These are phyloP conservation scores for Cyprinodon tularosa DNA, from an alignment of 2,113 vertebrate species.

Conservation along the genomic window DNA sequence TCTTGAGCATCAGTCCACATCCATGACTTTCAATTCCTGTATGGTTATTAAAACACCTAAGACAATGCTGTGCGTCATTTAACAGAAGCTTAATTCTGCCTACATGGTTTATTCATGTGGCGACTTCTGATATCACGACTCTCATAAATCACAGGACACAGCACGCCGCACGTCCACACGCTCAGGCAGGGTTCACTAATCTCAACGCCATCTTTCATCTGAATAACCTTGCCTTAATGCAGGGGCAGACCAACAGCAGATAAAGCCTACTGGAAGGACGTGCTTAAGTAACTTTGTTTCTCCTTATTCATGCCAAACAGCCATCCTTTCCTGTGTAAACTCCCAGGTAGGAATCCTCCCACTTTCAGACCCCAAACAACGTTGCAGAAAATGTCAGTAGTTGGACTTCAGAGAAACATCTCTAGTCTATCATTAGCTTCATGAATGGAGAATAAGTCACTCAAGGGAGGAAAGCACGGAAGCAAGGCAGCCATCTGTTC, in stretches of 20 bases:
- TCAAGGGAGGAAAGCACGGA: conserved; percentile 46
- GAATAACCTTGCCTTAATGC: conserved; percentile 81
- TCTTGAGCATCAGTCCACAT: conserved; percentile 15
- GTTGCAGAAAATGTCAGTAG: conserved; percentile 55
- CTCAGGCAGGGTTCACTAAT: conserved; percentile 78
- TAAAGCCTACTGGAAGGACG: conserved; percentile 59
- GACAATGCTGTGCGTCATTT: conserved; percentile 76
- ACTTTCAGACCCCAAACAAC: conserved; percentile 49
- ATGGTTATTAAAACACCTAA: conserved; percentile 63
- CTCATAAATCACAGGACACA: conserved; percentile 82
- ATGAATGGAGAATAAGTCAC: conserved; percentile 65
- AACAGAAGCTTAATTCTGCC: conserved; percentile 80
- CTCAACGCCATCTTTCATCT: conserved; percentile 80
- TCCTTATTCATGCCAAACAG: conserved; percentile 57
- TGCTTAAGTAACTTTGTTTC: conserved; percentile 59
- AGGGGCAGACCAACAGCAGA: conserved; percentile 69
- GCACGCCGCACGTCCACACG: conserved; percentile 67
- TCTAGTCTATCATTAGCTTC: conserved; percentile 66
- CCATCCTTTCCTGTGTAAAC: conserved; percentile 31
- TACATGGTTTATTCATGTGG: conserved; percentile 83
- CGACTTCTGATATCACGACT: conserved; percentile 77
- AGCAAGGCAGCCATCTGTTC: conserved; percentile 61
- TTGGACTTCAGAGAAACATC: conserved; percentile 59
- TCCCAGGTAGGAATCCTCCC: conserved; percentile 38
- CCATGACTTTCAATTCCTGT: conserved; percentile 45